phyloP scores from a whole-genome alignment of 2,888 invertebrate genomes.

The Sarcophaga carnaria region DNA sequence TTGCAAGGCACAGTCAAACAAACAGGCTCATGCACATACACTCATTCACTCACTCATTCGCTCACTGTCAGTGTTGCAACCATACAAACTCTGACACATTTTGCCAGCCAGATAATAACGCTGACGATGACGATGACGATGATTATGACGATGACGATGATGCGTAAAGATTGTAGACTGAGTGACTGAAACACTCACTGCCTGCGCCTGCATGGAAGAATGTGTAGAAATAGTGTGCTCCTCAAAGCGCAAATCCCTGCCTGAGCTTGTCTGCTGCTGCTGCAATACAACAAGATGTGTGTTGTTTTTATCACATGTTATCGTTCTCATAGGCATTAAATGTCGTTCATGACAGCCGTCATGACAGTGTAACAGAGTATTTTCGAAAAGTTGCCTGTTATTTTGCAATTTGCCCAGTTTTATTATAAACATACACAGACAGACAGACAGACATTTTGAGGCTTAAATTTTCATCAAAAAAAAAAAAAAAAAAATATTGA shows the following conservation, averaged over 20 bases:
- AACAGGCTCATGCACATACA: neutral
- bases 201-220: no score
- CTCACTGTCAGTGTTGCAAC: neutral
- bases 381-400: neutral
- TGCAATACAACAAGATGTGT: neutral
- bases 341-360: slow-evolving; percentile 45
- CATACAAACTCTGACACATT: slow-evolving; percentile 11
- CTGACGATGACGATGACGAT: slow-evolving; percentile 25
- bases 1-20: neutral
- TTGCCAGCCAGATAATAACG: slow-evolving; percentile 54
- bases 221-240: no score
- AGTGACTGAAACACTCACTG: neutral
- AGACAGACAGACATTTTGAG: slow-evolving; percentile 2
- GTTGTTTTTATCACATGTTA: slow-evolving; percentile 53
- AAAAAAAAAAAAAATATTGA: no score
- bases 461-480: no score
- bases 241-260: neutral
- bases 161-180: slow-evolving; percentile 59
- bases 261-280: slow-evolving; percentile 7
- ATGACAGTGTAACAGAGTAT: slow-evolving; percentile 57
- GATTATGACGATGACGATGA: slow-evolving; percentile 47
- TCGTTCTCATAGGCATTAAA: slow-evolving; percentile 60
- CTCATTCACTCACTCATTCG: neutral
- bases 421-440: neutral
- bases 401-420: slow-evolving; percentile 36